A percentile compares a stretch with the other conserved stretches of the same genome.
phyloP scores from a whole-genome alignment of 1,140 invertebrate genomes.

The Drosophila busckii region DNA sequence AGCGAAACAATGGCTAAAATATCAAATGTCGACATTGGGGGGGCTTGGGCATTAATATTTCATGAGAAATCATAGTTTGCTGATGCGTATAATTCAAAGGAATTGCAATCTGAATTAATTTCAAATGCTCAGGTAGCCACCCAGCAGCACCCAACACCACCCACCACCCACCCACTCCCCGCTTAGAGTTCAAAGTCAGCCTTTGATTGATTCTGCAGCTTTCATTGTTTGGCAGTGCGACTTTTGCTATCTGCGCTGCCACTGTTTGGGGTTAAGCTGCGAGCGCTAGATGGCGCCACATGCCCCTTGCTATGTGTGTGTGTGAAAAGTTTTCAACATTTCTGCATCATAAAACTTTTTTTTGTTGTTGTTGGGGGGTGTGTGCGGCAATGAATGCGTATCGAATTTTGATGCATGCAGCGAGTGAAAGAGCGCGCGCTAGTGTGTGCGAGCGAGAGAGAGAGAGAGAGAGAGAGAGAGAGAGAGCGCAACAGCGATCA shows the following conservation, averaged over 20 bases:
- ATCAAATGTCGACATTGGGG: conserved; percentile 72
- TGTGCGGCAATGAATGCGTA: conserved; percentile 30
- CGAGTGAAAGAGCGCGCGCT: neutral
- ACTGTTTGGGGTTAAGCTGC: too few species aligned
- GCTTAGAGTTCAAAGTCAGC: conserved; percentile 3
- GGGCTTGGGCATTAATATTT: conserved; percentile 76
- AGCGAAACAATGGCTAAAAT: conserved; percentile 54
- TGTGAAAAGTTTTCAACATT: conserved; percentile 30
- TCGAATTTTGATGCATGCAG: conserved; percentile 36
- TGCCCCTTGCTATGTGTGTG: neutral
- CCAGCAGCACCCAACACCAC: conserved; percentile 3
- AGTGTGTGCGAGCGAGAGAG: neutral
- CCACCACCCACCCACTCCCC: neutral
- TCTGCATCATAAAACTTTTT: conserved; percentile 45
- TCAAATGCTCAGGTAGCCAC: conserved; percentile 34
- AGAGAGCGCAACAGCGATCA: conserved; percentile 4
- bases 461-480: too few species aligned
- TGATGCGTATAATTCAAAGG: conserved; percentile 76
- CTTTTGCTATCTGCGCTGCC: too few species aligned
- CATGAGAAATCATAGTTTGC: conserved; percentile 76
- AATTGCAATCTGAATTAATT: conserved; percentile 77
- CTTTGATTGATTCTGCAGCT: too few species aligned
- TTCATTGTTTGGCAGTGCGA: too few species aligned
- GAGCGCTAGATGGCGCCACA: neutral
- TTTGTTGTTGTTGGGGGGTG: too few species aligned